Evolutionary conservation across 2,888 invertebrate genomes (phyloP).

Genomic region (Sesia bembeciformis): DNA sequence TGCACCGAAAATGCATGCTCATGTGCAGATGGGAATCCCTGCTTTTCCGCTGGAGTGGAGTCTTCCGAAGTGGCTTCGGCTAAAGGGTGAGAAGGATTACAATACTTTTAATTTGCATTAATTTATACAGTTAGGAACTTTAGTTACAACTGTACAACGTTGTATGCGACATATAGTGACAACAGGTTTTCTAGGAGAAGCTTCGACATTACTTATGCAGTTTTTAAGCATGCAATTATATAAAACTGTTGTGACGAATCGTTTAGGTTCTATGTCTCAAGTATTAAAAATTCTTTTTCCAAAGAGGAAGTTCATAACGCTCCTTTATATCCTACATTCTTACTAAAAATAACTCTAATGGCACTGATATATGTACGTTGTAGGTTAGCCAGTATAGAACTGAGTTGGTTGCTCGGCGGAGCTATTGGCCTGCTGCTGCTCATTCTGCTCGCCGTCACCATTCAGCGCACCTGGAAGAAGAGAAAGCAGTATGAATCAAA

Average conservation of each 20-base stretch:
- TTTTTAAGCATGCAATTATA: too few species aligned
- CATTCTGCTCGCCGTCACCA: conserved; percentile 26
- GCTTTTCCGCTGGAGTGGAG: conserved; percentile 13
- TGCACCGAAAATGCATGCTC: conserved; percentile 23
- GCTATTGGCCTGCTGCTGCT: conserved; percentile 33
- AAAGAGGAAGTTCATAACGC: too few species aligned
- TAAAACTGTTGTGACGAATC: too few species aligned
- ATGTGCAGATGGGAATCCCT: conserved; percentile 24
- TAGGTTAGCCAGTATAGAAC: conserved; percentile 47
- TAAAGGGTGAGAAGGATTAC: conserved; percentile 19
- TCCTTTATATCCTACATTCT: too few species aligned
- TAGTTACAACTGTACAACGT: too few species aligned
- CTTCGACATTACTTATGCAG: background rate
- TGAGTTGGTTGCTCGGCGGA: conserved; percentile 38
- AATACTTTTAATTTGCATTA: background rate
- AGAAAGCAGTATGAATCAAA: conserved; percentile 24
- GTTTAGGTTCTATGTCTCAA: too few species aligned
- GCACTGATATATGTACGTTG: too few species aligned
- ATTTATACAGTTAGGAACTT: background rate
- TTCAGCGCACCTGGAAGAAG: conserved; percentile 37
- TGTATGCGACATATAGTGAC: too few species aligned
- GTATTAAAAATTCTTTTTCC: too few species aligned
- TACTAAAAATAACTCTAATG: too few species aligned
- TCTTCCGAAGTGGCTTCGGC: conserved; percentile 17
- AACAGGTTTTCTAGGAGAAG: background rate